Evolutionary conservation across 2,113 vertebrate genomes (phyloP), one percentile per base, ranked within the genome.

Genomic region (Vulpes vulpes): DNA sequence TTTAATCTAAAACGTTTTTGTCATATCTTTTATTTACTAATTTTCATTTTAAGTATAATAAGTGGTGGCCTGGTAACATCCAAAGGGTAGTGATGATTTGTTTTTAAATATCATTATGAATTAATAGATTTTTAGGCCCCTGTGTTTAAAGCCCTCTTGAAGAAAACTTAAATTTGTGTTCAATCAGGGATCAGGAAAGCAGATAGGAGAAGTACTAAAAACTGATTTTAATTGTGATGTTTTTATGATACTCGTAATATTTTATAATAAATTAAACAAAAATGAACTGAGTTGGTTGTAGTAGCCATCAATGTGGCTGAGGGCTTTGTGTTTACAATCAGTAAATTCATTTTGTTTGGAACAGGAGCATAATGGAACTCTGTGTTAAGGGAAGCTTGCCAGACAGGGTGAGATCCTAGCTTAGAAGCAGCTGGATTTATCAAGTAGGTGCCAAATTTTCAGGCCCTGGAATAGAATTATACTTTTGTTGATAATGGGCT

Each of bases 271-370:
- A 38, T 67, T 80, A 80, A 65, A 53, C 5, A 87, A 49, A 97
- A 87, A 87, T 82, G 51, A 69, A 73, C 55, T 11, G 43, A 94
- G 14, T 71, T 95, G 55, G 19, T 79, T 82, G 5, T 86, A 43
- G 64, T 83, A 92, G 65, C 16, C 57, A 83, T 30, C 65, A 57
- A 20, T 59, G 19, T 69, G 16, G 17, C 71, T 84, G 23, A 76
- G 23, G 59, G 17, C 95, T 96, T 97, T 94, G 22, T 95, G 49
- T 94, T 97, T 95, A 86, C 19, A 86, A 0, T 89, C 55, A 57
- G 38, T 94, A 71, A 91, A 78, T 38, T 95, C 15, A 81, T 78
- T 73, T 64, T 95, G 71, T 92, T 91, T 96, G 32, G 55, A 89
- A 71, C 32, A 93, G 43, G 65, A 5, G 19, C 43, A 51, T 97